Evolutionary conservation across 2,888 invertebrate genomes (phyloP).

Genomic region (Auanema freiburgensis): DNA sequence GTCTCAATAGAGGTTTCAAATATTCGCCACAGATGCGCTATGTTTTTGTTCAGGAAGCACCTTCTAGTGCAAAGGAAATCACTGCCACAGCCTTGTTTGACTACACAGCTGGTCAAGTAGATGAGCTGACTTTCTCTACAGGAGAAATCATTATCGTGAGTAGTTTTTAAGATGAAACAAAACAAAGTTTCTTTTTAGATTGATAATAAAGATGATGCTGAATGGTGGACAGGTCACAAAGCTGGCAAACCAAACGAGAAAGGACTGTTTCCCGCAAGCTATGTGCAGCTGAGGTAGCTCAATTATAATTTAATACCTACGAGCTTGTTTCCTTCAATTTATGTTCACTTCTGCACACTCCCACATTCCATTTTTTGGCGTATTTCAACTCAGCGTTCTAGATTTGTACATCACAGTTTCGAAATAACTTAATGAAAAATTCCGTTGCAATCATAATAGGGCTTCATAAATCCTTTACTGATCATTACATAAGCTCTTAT

Average conservation of each 20-base stretch:
- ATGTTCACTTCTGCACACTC: too few species aligned
- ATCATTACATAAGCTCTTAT: too few species aligned
- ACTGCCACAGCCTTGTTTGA: conserved; percentile 53
- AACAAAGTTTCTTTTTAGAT: conserved; percentile 9
- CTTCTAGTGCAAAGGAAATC: conserved; percentile 12
- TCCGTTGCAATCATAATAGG: too few species aligned
- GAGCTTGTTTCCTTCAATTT: too few species aligned
- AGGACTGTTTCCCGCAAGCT: conserved; percentile 62
- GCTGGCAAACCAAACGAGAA: conserved; percentile 10
- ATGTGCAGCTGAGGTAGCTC: conserved; percentile 52
- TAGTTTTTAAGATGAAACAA: background rate
- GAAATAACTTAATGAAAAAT: too few species aligned
- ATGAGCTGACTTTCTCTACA: conserved; percentile 56
- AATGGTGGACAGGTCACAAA: conserved; percentile 62
- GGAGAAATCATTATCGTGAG: conserved; percentile 32
- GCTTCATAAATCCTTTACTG: too few species aligned
- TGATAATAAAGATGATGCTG: conserved; percentile 35
- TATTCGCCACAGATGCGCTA: background rate
- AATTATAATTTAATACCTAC: background rate
- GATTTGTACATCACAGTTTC: too few species aligned
- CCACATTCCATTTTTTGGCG: too few species aligned
- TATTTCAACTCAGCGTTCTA: too few species aligned
- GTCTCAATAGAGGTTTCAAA: conserved; percentile 70
- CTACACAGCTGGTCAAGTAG: conserved; percentile 58
- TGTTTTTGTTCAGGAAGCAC: conserved; percentile 15